phyloP scores from a whole-genome alignment of 2,888 invertebrate species.

The Drosophila histrio region DNA sequence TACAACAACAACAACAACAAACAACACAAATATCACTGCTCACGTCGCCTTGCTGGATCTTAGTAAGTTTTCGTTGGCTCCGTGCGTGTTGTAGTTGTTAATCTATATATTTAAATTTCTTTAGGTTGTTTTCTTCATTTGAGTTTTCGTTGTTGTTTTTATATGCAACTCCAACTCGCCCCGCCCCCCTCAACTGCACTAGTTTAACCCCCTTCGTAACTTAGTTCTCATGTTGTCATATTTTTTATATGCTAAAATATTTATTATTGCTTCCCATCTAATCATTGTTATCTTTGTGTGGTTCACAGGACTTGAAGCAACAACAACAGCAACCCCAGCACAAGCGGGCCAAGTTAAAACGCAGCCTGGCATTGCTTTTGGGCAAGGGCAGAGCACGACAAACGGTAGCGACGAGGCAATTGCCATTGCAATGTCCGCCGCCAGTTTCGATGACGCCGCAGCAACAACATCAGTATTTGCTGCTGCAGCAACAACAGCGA shows the following conservation, averaged over 20 bases:
- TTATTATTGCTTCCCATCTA: slow-evolving; percentile 1
- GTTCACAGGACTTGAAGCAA: slow-evolving; percentile 69
- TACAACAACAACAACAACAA: slow-evolving; percentile 55
- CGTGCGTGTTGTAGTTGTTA: slow-evolving; percentile 65
- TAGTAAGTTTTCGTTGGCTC: slow-evolving; percentile 82
- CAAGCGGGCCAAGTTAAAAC: slow-evolving; percentile 80
- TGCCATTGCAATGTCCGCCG: slow-evolving; percentile 26
- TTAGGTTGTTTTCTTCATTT: background rate
- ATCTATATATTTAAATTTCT: slow-evolving; percentile 6
- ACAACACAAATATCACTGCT: slow-evolving; percentile 66
- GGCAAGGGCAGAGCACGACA: slow-evolving; percentile 47
- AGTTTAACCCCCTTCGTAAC: slow-evolving; percentile 31
- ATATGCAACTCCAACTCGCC: slow-evolving; percentile 32
- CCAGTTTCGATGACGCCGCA: slow-evolving; percentile 60
- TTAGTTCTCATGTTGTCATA: slow-evolving; percentile 37
- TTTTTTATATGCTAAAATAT: background rate
- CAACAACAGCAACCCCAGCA: slow-evolving; percentile 50
- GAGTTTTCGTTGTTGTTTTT: slow-evolving; percentile 6
- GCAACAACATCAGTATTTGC: slow-evolving; percentile 68
- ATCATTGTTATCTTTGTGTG: slow-evolving; percentile 29
- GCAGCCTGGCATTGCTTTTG: slow-evolving; percentile 77
- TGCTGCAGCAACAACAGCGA: slow-evolving; percentile 73
- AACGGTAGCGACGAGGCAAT: slow-evolving; percentile 21
- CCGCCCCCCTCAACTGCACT: slow-evolving; percentile 30
- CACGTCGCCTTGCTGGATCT: slow-evolving; percentile 81